Conservation (phyloP, 2,888 invertebrate genomes). For the Drosophila flavopinicola region DNA sequence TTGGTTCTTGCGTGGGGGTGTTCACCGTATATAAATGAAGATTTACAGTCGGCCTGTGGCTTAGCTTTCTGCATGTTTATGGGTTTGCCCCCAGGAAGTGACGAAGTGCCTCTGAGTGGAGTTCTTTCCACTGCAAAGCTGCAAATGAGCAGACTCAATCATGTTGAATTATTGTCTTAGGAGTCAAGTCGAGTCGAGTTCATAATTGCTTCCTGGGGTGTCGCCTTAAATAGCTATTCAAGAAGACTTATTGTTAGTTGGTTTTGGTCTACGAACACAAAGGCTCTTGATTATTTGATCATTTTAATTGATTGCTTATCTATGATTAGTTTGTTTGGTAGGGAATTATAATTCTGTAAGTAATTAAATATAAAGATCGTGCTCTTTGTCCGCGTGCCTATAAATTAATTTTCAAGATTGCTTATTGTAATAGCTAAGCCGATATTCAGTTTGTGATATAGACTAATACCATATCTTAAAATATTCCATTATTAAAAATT, state of each 20-base stretch:
- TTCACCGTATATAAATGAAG: slow-evolving; percentile 53
- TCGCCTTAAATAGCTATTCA: slow-evolving; percentile 1
- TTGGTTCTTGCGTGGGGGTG: slow-evolving; percentile 22
- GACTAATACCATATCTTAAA: too few species aligned
- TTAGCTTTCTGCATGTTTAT: slow-evolving; percentile 35
- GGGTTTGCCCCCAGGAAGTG: slow-evolving; percentile 24
- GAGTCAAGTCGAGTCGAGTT: slow-evolving; percentile 1
- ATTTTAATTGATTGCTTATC: background rate
- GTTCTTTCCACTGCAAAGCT: slow-evolving; percentile 1
- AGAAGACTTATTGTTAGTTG: slow-evolving; percentile 7
- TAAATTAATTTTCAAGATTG: too few species aligned
- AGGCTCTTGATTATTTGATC: background rate
- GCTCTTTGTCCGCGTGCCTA: too few species aligned
- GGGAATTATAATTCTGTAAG: too few species aligned
- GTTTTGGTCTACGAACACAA: background rate
- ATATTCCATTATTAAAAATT: too few species aligned
- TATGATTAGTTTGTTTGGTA: background rate
- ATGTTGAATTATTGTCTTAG: slow-evolving; percentile 30
- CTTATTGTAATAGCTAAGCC: too few species aligned
- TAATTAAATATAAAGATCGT: too few species aligned
- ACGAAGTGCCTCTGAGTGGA: background rate
- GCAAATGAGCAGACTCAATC: slow-evolving; percentile 16
- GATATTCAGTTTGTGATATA: too few species aligned
- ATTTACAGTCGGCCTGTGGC: slow-evolving; percentile 47
- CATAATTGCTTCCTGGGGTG: slow-evolving; percentile 21